phyloP scores from a whole-genome alignment of 2,113 vertebrate species.

The Phodopus roborovskii region DNA sequence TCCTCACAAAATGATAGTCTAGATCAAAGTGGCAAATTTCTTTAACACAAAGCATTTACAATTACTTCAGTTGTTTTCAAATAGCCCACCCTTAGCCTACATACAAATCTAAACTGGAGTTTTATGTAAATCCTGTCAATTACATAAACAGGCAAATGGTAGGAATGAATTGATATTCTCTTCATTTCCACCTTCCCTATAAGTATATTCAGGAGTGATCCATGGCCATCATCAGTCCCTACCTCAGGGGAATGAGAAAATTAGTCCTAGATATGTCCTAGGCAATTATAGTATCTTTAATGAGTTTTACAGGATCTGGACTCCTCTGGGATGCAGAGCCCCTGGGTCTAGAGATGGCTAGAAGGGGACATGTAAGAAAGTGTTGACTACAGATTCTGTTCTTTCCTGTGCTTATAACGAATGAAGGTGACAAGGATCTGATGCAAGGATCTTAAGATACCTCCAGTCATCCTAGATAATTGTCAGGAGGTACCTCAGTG shows the following conservation, averaged over 20 bases:
- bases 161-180: background rate
- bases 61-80: background rate
- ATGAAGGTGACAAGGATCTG: background rate
- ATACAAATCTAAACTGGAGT: background rate
- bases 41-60: background rate
- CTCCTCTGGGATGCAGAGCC: slow-evolving; percentile 32
- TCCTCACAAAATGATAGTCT: background rate
- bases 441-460: background rate
- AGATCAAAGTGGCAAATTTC: background rate
- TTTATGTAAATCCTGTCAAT: background rate
- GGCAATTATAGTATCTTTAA: slow-evolving; percentile 29
- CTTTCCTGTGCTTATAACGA: background rate
- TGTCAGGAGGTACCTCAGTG: background rate
- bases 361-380: background rate
- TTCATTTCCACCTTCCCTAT: background rate
- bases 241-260: background rate
- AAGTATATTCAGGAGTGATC: background rate
- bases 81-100: background rate
- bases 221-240: background rate
- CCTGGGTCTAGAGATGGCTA: background rate
- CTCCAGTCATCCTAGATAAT: background rate
- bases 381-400: background rate
- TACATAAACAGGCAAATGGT: background rate
- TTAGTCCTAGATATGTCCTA: background rate
- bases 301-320: slow-evolving; percentile 19